Evolutionary conservation across 2,888 invertebrate species (phyloP), one percentile per base, ranked within the genome.

Genomic region (Nomada fabriciana): DNA sequence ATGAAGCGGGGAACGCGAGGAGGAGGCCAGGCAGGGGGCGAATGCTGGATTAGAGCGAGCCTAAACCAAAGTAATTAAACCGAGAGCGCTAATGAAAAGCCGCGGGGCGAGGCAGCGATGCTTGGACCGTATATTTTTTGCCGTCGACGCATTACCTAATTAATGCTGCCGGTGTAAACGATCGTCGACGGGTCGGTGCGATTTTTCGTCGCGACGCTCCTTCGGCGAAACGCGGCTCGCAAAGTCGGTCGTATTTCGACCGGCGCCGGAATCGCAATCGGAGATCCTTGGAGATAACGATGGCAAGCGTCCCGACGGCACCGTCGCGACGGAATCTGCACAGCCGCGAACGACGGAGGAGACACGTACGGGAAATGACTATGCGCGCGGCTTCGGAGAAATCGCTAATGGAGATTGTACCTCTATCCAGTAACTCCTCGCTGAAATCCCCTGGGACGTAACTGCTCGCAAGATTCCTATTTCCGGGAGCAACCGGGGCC

Each of bases 381-480:
- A 75, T 79, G 88, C 88, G 84, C 78, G 75, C 76, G 81, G 84
- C 76, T 70, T 78, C 86, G 76, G 87, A 89, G 89, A 89, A 89
- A 89, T 87, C 87, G 88, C 89, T 87, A 89, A 89, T 87, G 87
- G 87, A 89, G 87, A 87, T 87, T 88, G 86, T 87, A 84, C 74
- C 80, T 78, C 77, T 74, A 86, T 88, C 86, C 88, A 76, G 72
- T 88, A 86, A 86, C 83, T 86, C 79, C 59, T 60, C 80, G 73
- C 55, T 63, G 77, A 88, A 88, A 86, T 86, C 83, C 80, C 78
- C 60, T 15, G 74, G 77, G 88, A 83, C 76, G 86, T 88, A 85
- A 88, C 86, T 80, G 86, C 77, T 83, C 82, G 80, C 86, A 67
- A 88, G 86, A 86, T 88, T 86, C 75, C 80, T 77, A 77, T 73